These are phyloP conservation scores for Nycticebus coucang DNA, from an alignment of 2,113 vertebrate genomes.

Conservation along the genomic window DNA sequence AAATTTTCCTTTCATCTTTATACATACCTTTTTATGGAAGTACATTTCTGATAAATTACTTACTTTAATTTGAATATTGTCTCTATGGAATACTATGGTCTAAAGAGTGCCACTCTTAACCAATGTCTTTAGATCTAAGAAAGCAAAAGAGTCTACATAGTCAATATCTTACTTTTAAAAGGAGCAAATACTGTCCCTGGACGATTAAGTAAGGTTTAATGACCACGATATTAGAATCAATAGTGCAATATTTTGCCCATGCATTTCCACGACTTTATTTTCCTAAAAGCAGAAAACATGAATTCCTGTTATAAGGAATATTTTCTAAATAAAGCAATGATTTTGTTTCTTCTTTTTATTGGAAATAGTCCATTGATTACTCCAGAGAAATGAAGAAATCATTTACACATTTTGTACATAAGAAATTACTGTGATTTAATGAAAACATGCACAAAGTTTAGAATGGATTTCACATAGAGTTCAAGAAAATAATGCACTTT, in stretches of 20 bases:
- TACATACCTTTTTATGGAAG: not conserved
- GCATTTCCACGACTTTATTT: not conserved
- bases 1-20: not conserved
- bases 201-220: not conserved
- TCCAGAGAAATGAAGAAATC: not conserved
- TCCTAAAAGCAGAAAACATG: not conserved
- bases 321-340: not conserved
- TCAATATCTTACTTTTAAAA: not conserved
- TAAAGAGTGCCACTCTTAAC: not conserved
- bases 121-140: not conserved
- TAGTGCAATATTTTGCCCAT: conserved; percentile 67
- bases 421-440: not conserved
- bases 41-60: not conserved
- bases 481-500: not conserved
- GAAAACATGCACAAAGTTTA: not conserved
- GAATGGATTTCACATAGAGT: not conserved
- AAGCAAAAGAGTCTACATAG: not conserved
- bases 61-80: not conserved
- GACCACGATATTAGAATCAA: not conserved
- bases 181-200: not conserved
- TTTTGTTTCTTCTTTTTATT: not conserved
- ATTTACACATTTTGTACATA: not conserved
- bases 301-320: not conserved
- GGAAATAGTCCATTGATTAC: not conserved
- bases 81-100: not conserved